phyloP scores from a whole-genome alignment of 1,140 invertebrate genomes.

The Lasaia peninsularis region DNA sequence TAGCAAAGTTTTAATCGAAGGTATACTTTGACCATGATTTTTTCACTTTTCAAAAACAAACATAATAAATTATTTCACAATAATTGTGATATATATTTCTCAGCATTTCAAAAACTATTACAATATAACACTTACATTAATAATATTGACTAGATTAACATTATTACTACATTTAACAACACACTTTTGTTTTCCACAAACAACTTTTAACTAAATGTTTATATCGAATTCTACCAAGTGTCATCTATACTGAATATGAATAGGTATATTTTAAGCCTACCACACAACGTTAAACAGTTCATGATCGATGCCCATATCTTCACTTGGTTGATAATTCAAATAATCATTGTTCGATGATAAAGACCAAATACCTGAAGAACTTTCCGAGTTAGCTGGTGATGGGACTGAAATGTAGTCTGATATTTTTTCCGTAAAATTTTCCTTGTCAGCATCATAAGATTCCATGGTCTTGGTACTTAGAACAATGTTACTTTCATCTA shows the following conservation, averaged over 20 bases:
- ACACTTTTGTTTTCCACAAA: too few species aligned
- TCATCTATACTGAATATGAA: too few species aligned
- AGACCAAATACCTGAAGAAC: conserved; percentile 76
- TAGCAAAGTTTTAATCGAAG: too few species aligned
- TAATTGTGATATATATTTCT: too few species aligned
- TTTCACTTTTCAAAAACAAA: too few species aligned
- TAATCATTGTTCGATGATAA: conserved; percentile 66
- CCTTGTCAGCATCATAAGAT: conserved; percentile 49
- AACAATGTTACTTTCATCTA: conserved; percentile 81
- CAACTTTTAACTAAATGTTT: too few species aligned
- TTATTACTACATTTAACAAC: too few species aligned
- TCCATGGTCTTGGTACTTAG: conserved; percentile 32
- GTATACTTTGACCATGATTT: too few species aligned
- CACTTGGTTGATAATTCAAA: conserved; percentile 46
- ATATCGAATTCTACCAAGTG: too few species aligned
- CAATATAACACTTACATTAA: not conserved
- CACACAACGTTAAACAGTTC: conserved; percentile 82
- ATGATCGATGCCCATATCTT: conserved; percentile 80
- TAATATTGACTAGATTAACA: conserved; percentile 4
- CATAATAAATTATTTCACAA: too few species aligned
- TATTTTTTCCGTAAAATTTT: conserved; percentile 59
- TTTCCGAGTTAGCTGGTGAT: conserved; percentile 86
- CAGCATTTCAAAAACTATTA: not conserved
- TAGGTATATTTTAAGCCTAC: not conserved
- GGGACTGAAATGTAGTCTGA: conserved; percentile 79